These are phyloP conservation scores for Scolopax mira DNA, from an alignment of 2,113 vertebrate genomes.

Conservation along the genomic window DNA sequence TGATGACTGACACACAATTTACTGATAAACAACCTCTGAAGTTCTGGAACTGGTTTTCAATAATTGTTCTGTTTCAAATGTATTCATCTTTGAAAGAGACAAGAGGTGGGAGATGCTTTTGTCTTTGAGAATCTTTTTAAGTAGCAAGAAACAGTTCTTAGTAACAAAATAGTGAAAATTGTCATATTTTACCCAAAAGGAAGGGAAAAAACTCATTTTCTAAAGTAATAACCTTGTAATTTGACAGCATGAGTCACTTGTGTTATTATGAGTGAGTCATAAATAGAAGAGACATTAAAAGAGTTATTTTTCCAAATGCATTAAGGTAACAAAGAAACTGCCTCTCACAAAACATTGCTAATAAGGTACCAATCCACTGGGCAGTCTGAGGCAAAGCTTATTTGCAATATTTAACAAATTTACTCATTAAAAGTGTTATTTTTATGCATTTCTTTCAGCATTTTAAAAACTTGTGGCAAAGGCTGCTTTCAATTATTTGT, in stretches of 20 bases:
- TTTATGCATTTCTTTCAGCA: background rate
- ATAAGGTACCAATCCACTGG: background rate
- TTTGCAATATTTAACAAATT: background rate
- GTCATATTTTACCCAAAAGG: background rate
- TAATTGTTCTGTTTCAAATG: background rate
- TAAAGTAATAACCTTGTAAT: slow-evolving; percentile 24
- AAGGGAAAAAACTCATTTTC: slow-evolving; percentile 14
- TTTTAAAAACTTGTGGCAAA: background rate
- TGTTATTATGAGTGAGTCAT: slow-evolving; percentile 44
- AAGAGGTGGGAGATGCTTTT: slow-evolving; percentile 29
- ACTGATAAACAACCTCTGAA: background rate
- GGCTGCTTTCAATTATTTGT: background rate
- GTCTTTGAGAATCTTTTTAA: background rate
- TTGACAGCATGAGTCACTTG: slow-evolving; percentile 57
- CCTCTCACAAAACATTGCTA: background rate
- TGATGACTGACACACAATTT: background rate
- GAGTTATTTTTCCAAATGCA: slow-evolving; percentile 11
- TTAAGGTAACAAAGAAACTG: background rate
- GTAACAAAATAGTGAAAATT: slow-evolving; percentile 20
- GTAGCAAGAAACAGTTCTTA: background rate
- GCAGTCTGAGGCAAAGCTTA: background rate
- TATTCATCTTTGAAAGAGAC: background rate
- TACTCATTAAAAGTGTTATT: background rate
- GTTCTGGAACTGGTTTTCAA: background rate
- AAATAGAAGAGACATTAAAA: slow-evolving; percentile 22